Conservation (phyloP, 1,140 invertebrate genomes). For the Zaprionus vittiger region DNA sequence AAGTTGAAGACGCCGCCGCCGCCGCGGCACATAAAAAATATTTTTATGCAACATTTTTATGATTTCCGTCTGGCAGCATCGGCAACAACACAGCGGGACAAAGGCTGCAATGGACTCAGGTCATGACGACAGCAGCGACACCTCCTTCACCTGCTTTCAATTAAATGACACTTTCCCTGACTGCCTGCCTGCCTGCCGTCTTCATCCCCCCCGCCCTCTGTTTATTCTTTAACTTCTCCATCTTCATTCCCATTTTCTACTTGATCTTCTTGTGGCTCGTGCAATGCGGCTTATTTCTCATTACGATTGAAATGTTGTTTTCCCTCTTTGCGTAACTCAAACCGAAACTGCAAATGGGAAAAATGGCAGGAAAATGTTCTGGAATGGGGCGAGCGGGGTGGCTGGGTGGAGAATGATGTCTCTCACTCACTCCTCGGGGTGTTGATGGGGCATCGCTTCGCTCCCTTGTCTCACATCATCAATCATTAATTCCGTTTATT, state of each 20-base stretch:
- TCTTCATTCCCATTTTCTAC: conserved; percentile 30
- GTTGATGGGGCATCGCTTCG: conserved; percentile 64
- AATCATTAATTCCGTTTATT: conserved; percentile 82
- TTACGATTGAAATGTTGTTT: conserved; percentile 66
- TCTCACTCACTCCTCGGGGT: conserved; percentile 32
- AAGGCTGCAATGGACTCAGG: conserved; percentile 38
- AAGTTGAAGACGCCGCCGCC: conserved; percentile 34
- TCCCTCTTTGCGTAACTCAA: conserved; percentile 36
- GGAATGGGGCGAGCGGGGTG: conserved; percentile 1
- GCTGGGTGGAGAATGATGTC: conserved; percentile 21
- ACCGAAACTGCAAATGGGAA: conserved; percentile 4
- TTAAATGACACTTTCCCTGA: conserved; percentile 73
- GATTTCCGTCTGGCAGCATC: conserved; percentile 75
- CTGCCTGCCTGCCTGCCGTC: background rate
- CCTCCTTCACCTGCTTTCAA: conserved; percentile 77
- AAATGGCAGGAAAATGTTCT: conserved; percentile 17
- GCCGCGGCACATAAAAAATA: conserved; percentile 70
- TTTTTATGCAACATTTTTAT: conserved; percentile 82
- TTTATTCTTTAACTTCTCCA: background rate
- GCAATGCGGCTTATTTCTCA: conserved; percentile 69
- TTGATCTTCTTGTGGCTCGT: conserved; percentile 57
- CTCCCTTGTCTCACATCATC: conserved; percentile 80
- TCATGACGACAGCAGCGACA: conserved; percentile 38
- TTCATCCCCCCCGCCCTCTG: background rate
- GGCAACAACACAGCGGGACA: conserved; percentile 8